Base-by-base conservation (phyloP, 2,888 invertebrate species). In the Tenodera sinensis region DNA sequence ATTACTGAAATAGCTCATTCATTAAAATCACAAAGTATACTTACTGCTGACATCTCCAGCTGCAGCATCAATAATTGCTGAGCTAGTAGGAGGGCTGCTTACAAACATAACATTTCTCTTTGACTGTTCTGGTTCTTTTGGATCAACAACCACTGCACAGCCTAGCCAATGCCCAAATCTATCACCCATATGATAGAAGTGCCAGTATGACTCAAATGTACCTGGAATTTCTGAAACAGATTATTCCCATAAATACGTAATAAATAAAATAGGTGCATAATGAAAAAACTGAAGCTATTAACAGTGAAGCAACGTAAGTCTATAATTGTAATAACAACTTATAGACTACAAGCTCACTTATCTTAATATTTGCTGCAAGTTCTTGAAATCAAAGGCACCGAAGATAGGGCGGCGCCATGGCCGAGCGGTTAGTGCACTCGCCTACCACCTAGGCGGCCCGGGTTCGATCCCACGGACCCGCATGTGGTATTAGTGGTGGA, bases 151-250 rank as follows among this genome's bases (percentile, higher is more conserved):
- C 9, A 93, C 91, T 84, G 93, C 92, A 89, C 93, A 93, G 27
- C 93, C 93, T 20, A 94, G 90, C 93, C 93, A 93, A 47, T 93
- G 93, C 0, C 94, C 94, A 90, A 94, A 94, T 85, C 93, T 92
- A n/a, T 92, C 92, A 4, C 93, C 92, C 81, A 92, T 91, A 90
- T 93, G 93, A 90, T 93, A 92, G 91, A 94, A 94, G 90, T 93
- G 93, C 93, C 93, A 94, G 91, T 93, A 93, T 88, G 93, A 93
- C 91, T 94, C 93, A 90, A 93, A 94, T 47, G 91, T 91, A 15
- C 94, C 94, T 71, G 93, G 92, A 83, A 92, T 92, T 90, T 91
- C 92, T 89, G 88, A 25, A 89, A 89, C n/a, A 47, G 12, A 83
- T 20, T 6, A 15, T n/a, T 28, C 0, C 20, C 25, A 88, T 30